Conservation (phyloP, 2,888 invertebrate species). For the Odontocolon sp. region DNA sequence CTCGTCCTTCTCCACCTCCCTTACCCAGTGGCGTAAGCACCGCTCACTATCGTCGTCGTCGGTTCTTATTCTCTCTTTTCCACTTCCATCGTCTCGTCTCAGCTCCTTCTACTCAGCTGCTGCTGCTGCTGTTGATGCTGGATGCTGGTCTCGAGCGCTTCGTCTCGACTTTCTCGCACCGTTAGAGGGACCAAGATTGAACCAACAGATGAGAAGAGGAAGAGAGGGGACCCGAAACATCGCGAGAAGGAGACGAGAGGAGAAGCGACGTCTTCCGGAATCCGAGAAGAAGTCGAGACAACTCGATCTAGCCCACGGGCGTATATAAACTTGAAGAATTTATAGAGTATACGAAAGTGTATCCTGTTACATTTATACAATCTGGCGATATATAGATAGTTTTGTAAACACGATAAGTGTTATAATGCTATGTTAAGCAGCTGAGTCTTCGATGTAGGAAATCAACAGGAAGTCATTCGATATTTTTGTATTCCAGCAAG, state of each 20-base stretch:
- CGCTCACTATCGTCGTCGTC: slow-evolving; percentile 35
- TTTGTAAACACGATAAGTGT: too few relatives aligned
- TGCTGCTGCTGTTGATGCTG: slow-evolving; percentile 16
- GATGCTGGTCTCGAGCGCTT: slow-evolving; percentile 6
- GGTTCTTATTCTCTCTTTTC: slow-evolving; percentile 5
- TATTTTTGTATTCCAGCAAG: too few relatives aligned
- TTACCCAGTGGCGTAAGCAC: slow-evolving; percentile 52
- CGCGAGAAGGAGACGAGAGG: slow-evolving; percentile 26
- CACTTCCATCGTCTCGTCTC: slow-evolving; percentile 10
- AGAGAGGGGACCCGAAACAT: slow-evolving; percentile 29
- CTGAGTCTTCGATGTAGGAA: too few relatives aligned
- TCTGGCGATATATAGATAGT: not conserved
- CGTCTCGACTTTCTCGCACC: slow-evolving; percentile 54
- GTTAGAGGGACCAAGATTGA: slow-evolving; percentile 33
- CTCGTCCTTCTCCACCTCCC: too few relatives aligned
- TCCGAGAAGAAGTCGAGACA: slow-evolving; percentile 46
- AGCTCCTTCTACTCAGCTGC: slow-evolving; percentile 5
- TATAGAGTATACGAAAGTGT: not conserved
- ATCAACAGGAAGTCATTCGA: too few relatives aligned
- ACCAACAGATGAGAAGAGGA: slow-evolving; percentile 17
- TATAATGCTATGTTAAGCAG: too few relatives aligned
- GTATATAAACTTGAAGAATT: slow-evolving; percentile 33
- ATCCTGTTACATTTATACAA: not conserved
- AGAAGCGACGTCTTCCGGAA: slow-evolving; percentile 55
- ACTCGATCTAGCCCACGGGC: slow-evolving; percentile 17